Conservation (phyloP, 2,113 vertebrate genomes). For the Pterophyllum scalare region DNA sequence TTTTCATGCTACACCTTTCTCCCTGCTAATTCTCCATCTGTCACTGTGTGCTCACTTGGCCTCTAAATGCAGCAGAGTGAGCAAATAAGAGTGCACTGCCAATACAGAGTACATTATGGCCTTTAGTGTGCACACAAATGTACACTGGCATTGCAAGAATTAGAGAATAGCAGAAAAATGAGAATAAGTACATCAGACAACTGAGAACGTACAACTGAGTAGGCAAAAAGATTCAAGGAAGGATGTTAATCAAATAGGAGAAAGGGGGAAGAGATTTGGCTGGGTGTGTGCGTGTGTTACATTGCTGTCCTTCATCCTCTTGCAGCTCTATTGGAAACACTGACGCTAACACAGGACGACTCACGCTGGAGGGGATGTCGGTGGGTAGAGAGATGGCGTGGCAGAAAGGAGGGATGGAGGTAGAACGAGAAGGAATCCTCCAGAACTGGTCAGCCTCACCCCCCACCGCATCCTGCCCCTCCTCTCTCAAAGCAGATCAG, state of each 20-base stretch:
- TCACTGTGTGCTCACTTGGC: conserved; percentile 31
- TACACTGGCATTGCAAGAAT: background rate
- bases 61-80: conserved; percentile 51
- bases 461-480: conserved; percentile 17
- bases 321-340: conserved; percentile 45
- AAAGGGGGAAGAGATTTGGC: conserved; percentile 12
- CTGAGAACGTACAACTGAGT: background rate
- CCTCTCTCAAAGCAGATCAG: conserved; percentile 29
- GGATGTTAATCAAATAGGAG: background rate
- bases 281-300: conserved; percentile 20
- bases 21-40: conserved; percentile 70
- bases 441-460: conserved; percentile 40
- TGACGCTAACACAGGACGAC: conserved; percentile 72
- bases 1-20: conserved; percentile 31
- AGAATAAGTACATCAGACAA: background rate
- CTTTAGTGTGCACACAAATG: conserved; percentile 7
- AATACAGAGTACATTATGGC: conserved; percentile 25
- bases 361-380: conserved; percentile 56
- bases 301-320: conserved; percentile 15
- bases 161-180: background rate
- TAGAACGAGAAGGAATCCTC: conserved; percentile 43
- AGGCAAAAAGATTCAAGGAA: background rate
- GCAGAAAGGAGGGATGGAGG: conserved; percentile 35
- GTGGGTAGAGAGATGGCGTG: conserved; percentile 35
- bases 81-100: conserved; percentile 43